phyloP scores from a whole-genome alignment of 2,888 invertebrate species.

The Lymantria monacha region DNA sequence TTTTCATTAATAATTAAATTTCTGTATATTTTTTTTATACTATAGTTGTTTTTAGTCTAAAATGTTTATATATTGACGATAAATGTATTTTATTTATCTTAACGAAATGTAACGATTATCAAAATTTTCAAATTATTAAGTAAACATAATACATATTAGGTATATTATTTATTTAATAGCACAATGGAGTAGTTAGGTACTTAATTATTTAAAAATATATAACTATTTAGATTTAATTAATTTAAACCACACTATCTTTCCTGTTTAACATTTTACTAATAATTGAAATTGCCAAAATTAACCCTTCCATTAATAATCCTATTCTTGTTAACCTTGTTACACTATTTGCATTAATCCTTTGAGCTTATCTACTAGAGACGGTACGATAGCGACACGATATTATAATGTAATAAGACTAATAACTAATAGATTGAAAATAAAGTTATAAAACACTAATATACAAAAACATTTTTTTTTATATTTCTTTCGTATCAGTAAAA shows the following conservation, averaged over 20 bases:
- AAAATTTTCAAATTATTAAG: conserved; percentile 38
- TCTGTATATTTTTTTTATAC: neutral
- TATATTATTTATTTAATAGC: conserved; percentile 56
- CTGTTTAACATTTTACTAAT: conserved; percentile 46
- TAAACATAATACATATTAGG: conserved; percentile 32
- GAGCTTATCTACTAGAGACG: conserved; percentile 20
- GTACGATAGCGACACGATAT: conserved; percentile 4
- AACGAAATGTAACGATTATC: conserved; percentile 40
- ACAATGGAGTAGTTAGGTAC: conserved; percentile 65
- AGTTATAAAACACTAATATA: too few relatives aligned
- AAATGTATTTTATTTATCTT: conserved; percentile 29
- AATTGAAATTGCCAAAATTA: conserved; percentile 69
- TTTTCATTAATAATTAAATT: neutral
- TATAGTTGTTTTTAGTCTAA: conserved; percentile 18
- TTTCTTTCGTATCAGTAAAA: too few relatives aligned
- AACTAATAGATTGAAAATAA: too few relatives aligned
- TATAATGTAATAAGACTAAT: neutral
- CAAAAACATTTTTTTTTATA: too few relatives aligned
- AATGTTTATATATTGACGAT: conserved; percentile 22
- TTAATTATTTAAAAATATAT: conserved; percentile 50
- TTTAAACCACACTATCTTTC: conserved; percentile 58
- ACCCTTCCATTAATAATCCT: conserved; percentile 56
- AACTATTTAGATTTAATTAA: conserved; percentile 49
- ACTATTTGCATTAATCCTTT: conserved; percentile 43
- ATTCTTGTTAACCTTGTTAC: conserved; percentile 66